Base-by-base conservation (phyloP, 2,113 vertebrate species). In the Oncorhynchus gorbuscha region DNA sequence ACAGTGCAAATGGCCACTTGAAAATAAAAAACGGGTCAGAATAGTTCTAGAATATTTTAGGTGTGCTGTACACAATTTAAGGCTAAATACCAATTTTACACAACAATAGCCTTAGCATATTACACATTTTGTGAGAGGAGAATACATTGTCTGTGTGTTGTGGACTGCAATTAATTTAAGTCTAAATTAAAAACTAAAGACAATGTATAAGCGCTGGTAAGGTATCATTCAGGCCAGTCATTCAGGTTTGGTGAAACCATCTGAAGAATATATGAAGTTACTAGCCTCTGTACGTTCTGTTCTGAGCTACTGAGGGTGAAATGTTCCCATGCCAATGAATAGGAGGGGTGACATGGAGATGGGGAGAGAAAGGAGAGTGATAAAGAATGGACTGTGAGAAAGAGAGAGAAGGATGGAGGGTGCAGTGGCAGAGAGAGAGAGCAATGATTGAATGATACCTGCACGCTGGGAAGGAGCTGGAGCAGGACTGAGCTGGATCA, bases 401-500 rank as follows among this genome's bases (percentile, higher is more conserved):
- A 69, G 32, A 69, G 65, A 51, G 65, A 51, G n/a, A 75, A 4
- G 72, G 64, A n/a, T 3, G 26, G 2, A 61, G 69, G 55, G 78
- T 75, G 77, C 88, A 89, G 89, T 92, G 91, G 91, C 89, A 89
- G 85, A 92, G 88, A 91, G 86, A 85, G 80, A 72, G 81, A 78
- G 0, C 83, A 86, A 86, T 91, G 86, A 76, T 55, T 91, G 84
- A 87, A 92, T 94, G 95, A 94, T 97, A 97, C 96, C 96, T 97
- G 96, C 96, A 93, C 96, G 95, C 89, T 97, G 96, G 94, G 95
- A 97, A 88, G 96, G 96, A 91, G 96, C 96, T 95, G 96, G 96
- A 96, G 96, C 96, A 94, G 96, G 96, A 95, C 96, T 97, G 95
- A 97, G 96, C 95, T 96, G 96, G 96, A 97, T 96, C 95, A 97